phyloP scores from a whole-genome alignment of 2,888 invertebrate genomes.

The Ochropacha duplaris region DNA sequence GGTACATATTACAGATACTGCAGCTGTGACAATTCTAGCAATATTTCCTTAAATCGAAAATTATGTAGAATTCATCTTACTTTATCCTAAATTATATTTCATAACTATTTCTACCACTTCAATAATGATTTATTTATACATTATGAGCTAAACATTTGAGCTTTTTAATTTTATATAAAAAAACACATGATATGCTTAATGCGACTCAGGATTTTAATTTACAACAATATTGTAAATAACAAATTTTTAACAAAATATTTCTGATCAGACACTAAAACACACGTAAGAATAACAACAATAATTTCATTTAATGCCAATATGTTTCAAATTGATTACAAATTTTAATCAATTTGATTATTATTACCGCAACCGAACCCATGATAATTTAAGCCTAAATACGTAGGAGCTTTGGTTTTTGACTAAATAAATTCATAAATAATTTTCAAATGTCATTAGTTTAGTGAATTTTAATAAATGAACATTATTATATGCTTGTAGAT shows the following conservation, averaged over 20 bases:
- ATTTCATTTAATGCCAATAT: constrained; percentile 9
- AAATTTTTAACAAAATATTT: constrained; percentile 62
- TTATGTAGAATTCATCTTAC: not conserved
- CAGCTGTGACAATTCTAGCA: not conserved
- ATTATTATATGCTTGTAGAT: too few species aligned
- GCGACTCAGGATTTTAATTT: constrained; percentile 44
- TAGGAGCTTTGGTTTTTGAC: constrained; percentile 63
- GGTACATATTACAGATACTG: not conserved
- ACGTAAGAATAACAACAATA: constrained; percentile 35
- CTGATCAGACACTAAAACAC: constrained; percentile 24
- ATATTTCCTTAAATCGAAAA: not conserved
- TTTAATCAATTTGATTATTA: not conserved
- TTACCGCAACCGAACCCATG: not conserved
- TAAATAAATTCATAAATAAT: constrained; percentile 32
- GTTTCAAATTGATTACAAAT: not conserved
- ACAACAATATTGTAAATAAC: constrained; percentile 62
- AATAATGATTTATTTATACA: constrained; percentile 37
- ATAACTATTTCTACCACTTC: constrained; percentile 34
- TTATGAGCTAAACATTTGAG: constrained; percentile 59
- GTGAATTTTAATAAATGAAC: not conserved
- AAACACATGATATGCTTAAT: constrained; percentile 68
- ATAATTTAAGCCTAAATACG: constrained; percentile 27
- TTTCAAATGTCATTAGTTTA: constrained; percentile 1
- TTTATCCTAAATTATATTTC: constrained; percentile 31
- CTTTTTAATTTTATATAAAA: constrained; percentile 47